Evolutionary conservation across 2,797 vertebrate species (phyloP).

Genomic region (Typhlichthys eigenmanni): DNA sequence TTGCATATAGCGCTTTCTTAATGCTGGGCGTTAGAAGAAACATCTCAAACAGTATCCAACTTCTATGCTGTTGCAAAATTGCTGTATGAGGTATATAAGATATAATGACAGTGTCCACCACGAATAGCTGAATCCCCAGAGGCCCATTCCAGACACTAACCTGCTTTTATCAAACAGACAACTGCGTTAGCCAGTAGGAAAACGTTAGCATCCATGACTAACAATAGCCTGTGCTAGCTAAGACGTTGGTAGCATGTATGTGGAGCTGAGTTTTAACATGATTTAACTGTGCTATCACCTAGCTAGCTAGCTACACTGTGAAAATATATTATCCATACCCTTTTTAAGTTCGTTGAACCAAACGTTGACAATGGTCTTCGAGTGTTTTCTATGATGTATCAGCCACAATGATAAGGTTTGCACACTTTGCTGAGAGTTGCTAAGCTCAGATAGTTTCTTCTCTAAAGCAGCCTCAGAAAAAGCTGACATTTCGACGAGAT

Average conservation of each 20-base stretch:
- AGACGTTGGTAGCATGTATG: not conserved
- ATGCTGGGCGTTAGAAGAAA: no score
- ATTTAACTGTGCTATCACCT: not conserved
- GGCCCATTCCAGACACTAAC: not conserved
- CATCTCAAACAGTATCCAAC: no score
- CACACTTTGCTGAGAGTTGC: slow-evolving; percentile 86
- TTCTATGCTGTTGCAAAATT: no score
- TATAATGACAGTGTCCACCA: no score
- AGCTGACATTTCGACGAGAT: slow-evolving; percentile 78
- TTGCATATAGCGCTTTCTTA: no score
- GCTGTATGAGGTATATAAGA: no score
- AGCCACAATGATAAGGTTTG: slow-evolving; percentile 84
- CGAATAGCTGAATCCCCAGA: not conserved
- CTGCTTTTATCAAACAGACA: not conserved
- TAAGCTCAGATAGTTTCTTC: slow-evolving; percentile 84
- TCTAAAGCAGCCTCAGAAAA: slow-evolving; percentile 83
- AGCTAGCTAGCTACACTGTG: not conserved
- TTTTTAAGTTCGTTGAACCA: slow-evolving; percentile 81
- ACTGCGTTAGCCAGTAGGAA: no score
- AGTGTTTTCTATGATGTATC: slow-evolving; percentile 85
- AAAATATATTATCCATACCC: slow-evolving; percentile 62
- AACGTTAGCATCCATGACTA: not conserved
- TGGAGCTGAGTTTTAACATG: not conserved
- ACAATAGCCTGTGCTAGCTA: not conserved
- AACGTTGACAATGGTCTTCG: slow-evolving; percentile 81